A percentile compares a stretch with the other conserved stretches of the same genome.
phyloP scores from a whole-genome alignment of 2,888 invertebrate species.

The Bembecia ichneumoniformis region DNA sequence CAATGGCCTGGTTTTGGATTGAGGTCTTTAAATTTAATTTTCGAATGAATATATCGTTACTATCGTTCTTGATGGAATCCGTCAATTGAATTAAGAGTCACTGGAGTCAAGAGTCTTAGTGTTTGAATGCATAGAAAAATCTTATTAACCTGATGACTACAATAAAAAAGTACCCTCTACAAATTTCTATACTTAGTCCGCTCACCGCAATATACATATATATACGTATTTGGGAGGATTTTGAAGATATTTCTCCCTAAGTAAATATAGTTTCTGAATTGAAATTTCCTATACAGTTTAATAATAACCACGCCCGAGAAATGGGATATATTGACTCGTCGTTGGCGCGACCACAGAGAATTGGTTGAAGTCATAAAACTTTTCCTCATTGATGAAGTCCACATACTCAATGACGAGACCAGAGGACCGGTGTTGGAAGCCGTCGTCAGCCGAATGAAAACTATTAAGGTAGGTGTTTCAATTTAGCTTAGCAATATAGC shows the following conservation, averaged over 20 bases:
- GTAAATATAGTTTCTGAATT: neutral
- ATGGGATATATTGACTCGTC: slow-evolving; percentile 85
- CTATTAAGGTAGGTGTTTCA: slow-evolving; percentile 63
- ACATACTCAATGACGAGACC: slow-evolving; percentile 79
- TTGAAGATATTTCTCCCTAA: neutral
- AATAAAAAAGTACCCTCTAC: too few relatives aligned
- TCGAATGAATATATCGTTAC: too few relatives aligned
- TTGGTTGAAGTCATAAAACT: slow-evolving; percentile 76
- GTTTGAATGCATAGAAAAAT: too few relatives aligned
- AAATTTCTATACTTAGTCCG: too few relatives aligned
- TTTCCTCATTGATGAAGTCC: slow-evolving; percentile 84
- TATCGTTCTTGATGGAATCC: too few relatives aligned
- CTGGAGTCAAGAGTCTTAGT: too few relatives aligned
- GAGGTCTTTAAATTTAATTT: too few relatives aligned
- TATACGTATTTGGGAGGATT: neutral
- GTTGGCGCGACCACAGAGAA: slow-evolving; percentile 78
- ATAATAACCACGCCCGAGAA: slow-evolving; percentile 89
- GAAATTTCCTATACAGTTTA: slow-evolving; percentile 49
- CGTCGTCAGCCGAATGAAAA: slow-evolving; percentile 86
- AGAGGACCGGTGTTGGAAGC: slow-evolving; percentile 85
- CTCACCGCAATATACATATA: neutral
- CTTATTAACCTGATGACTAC: too few relatives aligned
- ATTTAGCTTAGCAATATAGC: too few relatives aligned
- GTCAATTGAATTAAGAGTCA: too few relatives aligned
- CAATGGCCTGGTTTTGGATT: too few relatives aligned